phyloP scores from a whole-genome alignment of 2,113 vertebrate genomes.

The Oncorhynchus mykiss region DNA sequence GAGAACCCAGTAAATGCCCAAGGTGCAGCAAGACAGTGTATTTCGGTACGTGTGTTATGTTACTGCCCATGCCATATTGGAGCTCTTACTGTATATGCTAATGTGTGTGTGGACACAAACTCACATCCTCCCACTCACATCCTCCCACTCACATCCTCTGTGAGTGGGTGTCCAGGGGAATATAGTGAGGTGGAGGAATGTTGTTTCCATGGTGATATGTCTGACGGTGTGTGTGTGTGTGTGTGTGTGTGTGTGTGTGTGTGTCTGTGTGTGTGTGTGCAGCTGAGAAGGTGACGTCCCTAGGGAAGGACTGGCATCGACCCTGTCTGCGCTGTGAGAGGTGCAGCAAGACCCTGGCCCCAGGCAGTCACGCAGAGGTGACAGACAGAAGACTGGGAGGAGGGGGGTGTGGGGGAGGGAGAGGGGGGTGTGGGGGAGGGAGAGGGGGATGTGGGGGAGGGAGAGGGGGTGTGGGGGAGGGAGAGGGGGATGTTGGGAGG shows the following conservation, averaged over 20 bases:
- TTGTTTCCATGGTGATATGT: conserved; percentile 3
- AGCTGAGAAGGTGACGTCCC: conserved; percentile 94
- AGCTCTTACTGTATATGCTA: background rate
- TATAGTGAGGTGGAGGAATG: conserved; percentile 15
- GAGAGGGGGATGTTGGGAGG: background rate
- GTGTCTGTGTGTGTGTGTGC: conserved; percentile 11
- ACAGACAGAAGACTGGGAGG: background rate
- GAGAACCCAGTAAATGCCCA: conserved; percentile 88
- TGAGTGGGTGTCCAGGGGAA: background rate
- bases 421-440: background rate
- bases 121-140: too few species aligned
- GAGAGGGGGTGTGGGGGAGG: too few species aligned
- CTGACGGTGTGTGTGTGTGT: background rate
- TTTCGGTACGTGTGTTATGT: conserved; percentile 80
- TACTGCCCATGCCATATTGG: background rate
- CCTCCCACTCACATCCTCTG: too few species aligned
- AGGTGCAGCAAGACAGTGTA: conserved; percentile 92
- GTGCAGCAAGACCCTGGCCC: conserved; percentile 87
- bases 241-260: too few species aligned
- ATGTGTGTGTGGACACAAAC: background rate
- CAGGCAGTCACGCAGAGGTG: conserved; percentile 91
- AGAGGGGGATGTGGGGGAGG: too few species aligned
- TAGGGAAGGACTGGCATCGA: conserved; percentile 95
- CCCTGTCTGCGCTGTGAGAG: conserved; percentile 92
- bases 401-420: background rate